Percentiles rank a stretch among this genome's conserved stretches.
phyloP scores from a whole-genome alignment of 2,113 vertebrate species.

The Campylomormyrus numenius region DNA sequence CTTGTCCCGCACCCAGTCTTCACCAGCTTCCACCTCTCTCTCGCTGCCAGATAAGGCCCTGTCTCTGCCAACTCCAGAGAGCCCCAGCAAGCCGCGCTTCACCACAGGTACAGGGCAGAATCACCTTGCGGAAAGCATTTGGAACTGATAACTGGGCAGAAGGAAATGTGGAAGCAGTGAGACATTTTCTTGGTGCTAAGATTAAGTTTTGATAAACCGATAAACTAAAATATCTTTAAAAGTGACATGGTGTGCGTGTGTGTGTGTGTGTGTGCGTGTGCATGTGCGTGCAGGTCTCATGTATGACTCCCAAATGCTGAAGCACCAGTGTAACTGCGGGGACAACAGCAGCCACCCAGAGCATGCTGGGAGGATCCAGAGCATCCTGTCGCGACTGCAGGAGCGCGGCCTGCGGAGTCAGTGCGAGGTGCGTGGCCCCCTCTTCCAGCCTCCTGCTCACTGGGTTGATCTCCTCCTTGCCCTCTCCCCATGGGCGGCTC shows the following conservation, averaged over 20 bases:
- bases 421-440: conserved; percentile 68
- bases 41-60: conserved; percentile 59
- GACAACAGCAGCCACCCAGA: conserved; percentile 81
- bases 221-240: neutral
- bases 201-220: neutral
- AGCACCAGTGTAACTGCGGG: conserved; percentile 81
- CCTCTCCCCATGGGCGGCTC: neutral
- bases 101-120: conserved; percentile 71
- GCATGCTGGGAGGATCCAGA: conserved; percentile 77
- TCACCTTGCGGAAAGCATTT: neutral
- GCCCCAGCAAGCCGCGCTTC: conserved; percentile 63
- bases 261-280: neutral
- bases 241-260: neutral
- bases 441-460: neutral
- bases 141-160: neutral
- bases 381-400: conserved; percentile 84
- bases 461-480: neutral
- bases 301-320: conserved; percentile 85
- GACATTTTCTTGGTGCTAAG: neutral
- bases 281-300: conserved; percentile 67
- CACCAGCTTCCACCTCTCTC: conserved; percentile 75
- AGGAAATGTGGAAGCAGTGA: neutral
- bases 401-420: conserved; percentile 74
- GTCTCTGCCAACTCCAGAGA: conserved; percentile 58
- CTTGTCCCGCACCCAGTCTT: conserved; percentile 76